Evolutionary conservation across 2,797 vertebrate genomes (phyloP).

Genomic region (Ctenopoma kingsleyae): DNA sequence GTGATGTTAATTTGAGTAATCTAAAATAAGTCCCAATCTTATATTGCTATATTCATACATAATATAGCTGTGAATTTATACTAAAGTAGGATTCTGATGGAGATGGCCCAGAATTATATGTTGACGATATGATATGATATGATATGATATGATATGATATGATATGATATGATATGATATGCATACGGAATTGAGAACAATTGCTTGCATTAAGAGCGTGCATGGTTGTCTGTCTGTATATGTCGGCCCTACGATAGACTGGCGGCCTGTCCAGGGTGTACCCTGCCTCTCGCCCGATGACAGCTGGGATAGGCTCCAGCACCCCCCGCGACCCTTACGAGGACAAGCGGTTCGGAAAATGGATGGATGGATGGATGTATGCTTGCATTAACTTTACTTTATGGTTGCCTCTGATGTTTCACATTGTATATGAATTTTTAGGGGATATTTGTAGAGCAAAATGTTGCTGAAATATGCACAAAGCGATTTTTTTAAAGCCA

Average conservation of each 20-base stretch:
- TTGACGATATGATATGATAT: background rate
- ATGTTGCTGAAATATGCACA: background rate
- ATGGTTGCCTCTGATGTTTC: background rate
- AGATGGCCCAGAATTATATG: background rate
- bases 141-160: too few relatives aligned
- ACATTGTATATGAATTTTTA: background rate
- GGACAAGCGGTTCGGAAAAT: too few relatives aligned
- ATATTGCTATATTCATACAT: slow-evolving; percentile 24
- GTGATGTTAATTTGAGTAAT: slow-evolving; percentile 15
- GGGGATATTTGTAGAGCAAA: slow-evolving; percentile 7
- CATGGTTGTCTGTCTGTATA: too few relatives aligned
- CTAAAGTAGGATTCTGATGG: background rate
- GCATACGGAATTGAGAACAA: too few relatives aligned
- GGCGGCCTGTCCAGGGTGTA: too few relatives aligned
- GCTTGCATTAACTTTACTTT: slow-evolving; percentile 1
- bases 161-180: too few relatives aligned
- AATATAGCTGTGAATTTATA: slow-evolving; percentile 14
- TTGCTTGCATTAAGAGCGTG: background rate
- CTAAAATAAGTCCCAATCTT: slow-evolving; percentile 28
- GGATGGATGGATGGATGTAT: too few relatives aligned
- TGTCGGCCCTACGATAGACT: too few relatives aligned
- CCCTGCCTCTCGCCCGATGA: too few relatives aligned
- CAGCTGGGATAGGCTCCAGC: too few relatives aligned
- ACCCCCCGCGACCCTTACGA: too few relatives aligned
- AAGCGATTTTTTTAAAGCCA: background rate